Conservation (phyloP, 2,113 vertebrate species). For the Aspidoscelis tigris region DNA sequence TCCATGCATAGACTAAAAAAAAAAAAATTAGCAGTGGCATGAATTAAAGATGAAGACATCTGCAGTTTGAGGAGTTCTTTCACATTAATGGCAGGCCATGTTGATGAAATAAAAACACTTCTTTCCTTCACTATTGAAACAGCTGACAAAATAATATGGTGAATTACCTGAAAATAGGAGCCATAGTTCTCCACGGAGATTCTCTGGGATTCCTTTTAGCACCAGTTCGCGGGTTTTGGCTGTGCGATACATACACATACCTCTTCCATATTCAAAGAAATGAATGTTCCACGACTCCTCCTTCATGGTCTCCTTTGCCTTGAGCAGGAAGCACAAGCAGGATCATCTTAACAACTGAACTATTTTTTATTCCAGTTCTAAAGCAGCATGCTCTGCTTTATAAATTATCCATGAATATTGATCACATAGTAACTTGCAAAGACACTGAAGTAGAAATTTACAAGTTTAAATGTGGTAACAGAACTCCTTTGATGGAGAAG, state of each 20-base stretch:
- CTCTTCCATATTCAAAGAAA: slow-evolving; percentile 95
- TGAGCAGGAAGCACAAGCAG: slow-evolving; percentile 19
- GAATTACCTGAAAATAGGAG: slow-evolving; percentile 88
- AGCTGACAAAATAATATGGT: slow-evolving; percentile 9
- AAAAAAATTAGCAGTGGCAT: not conserved
- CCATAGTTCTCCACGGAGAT: slow-evolving; percentile 93
- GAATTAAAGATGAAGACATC: not conserved
- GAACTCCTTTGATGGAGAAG: not conserved
- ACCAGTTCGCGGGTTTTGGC: slow-evolving; percentile 90
- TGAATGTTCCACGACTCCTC: slow-evolving; percentile 97
- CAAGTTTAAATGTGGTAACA: no score
- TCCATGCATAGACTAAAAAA: not conserved
- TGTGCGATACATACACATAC: slow-evolving; percentile 97
- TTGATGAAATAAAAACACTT: not conserved
- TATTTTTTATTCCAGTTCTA: not conserved
- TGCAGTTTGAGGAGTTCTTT: not conserved
- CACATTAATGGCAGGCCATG: not conserved
- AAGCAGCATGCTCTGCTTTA: not conserved
- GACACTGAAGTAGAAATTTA: not conserved
- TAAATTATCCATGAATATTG: not conserved
- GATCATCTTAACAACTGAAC: not conserved
- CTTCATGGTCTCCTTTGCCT: slow-evolving; percentile 98
- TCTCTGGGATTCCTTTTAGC: slow-evolving; percentile 92
- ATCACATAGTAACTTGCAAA: slow-evolving; percentile 1
- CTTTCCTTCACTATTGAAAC: not conserved